These are phyloP conservation scores for Grammomys surdaster DNA, from an alignment of 2,113 vertebrate genomes.

Conservation along the genomic window DNA sequence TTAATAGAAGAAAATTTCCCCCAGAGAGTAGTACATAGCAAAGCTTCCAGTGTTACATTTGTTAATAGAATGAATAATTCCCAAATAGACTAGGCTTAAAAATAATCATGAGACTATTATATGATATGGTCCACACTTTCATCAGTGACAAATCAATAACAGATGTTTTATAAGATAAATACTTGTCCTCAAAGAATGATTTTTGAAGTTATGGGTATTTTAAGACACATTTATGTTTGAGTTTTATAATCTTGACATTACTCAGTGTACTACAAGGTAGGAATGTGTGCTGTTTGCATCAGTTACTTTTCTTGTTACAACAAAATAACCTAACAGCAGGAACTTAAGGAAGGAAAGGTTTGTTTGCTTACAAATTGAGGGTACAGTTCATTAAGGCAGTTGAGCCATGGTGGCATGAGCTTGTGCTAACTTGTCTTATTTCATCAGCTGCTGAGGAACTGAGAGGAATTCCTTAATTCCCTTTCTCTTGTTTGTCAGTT, in stretches of 20 bases:
- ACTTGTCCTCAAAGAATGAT: neutral
- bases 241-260: neutral
- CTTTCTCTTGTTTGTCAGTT: neutral
- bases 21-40: neutral
- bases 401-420: too few species aligned
- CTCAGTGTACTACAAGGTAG: neutral
- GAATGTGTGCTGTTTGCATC: neutral
- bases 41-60: neutral
- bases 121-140: neutral
- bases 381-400: too few species aligned
- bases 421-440: neutral
- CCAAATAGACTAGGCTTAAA: neutral
- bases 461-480: neutral
- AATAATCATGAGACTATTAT: neutral
- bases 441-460: too few species aligned
- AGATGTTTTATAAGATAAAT: neutral
- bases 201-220: neutral
- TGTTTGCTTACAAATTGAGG: neutral
- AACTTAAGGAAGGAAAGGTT: neutral
- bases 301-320: neutral
- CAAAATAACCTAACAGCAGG: neutral
- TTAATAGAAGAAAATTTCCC: neutral
- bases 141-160: neutral
- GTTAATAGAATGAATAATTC: neutral
- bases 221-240: neutral